Conservation (phyloP, 2,113 vertebrate genomes). For the Thalassoma bifasciatum region DNA sequence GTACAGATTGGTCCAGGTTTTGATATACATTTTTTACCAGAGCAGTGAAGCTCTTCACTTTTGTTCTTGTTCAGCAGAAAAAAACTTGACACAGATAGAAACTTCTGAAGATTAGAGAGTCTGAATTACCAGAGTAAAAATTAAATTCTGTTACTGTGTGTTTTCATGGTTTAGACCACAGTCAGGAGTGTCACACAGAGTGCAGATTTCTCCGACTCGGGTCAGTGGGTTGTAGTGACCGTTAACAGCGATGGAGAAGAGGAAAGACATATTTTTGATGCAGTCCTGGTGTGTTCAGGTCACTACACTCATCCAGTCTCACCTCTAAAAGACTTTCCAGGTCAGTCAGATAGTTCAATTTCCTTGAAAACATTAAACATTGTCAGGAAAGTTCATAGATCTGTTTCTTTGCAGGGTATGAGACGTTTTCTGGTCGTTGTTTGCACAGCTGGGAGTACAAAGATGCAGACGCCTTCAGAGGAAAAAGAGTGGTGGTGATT, state of each 20-base stretch:
- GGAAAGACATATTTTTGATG: constrained; percentile 85
- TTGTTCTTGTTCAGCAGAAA: no score
- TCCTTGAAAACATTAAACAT: not conserved
- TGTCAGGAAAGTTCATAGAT: not conserved
- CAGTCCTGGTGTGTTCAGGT: constrained; percentile 90
- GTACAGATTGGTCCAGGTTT: no score
- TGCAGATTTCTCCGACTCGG: constrained; percentile 83
- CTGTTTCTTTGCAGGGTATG: constrained; percentile 82
- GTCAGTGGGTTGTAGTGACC: constrained; percentile 91
- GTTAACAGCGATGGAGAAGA: constrained; percentile 66
- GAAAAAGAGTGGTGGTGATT: constrained; percentile 88
- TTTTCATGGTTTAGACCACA: constrained; percentile 82
- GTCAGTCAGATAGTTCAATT: constrained; percentile 65
- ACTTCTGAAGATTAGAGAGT: no score
- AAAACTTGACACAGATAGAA: no score
- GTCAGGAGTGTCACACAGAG: constrained; percentile 81
- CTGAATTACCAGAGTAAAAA: no score
- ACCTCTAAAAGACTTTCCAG: constrained; percentile 87
- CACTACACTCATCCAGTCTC: constrained; percentile 78
- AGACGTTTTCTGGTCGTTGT: constrained; percentile 87
- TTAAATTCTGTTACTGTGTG: not conserved
- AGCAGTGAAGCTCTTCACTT: no score
- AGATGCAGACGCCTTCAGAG: constrained; percentile 75
- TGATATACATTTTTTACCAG: no score
- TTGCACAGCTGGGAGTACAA: constrained; percentile 93